Evolutionary conservation across 2,888 invertebrate genomes (phyloP), one percentile per base, ranked within the genome.

Genomic region (Torymus tubicola): DNA sequence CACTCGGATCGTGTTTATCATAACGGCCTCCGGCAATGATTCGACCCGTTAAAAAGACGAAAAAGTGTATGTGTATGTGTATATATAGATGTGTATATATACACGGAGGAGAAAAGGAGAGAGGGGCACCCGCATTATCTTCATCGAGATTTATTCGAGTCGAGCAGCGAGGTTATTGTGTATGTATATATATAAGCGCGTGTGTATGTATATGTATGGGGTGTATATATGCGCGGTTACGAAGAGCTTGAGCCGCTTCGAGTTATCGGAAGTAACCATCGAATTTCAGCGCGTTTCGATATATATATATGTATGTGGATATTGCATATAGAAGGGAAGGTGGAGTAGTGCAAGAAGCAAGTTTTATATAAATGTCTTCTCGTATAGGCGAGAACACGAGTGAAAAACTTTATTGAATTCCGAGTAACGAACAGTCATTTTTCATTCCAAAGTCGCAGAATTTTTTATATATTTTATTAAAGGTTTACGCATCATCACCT

Each of bases 101-200:
- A 55, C 10, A 63, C 52, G 24, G 18, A 2, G 50, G 16, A 69
- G 21, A 21, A 57, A n/a, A n/a, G 12, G 55, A 16, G 52, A 61
- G 18, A 53, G 61, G 13, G 63, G 71, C 21, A 65, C 67, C 61
- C 70, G 75, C 68, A 75, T 78, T 81, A 81, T 75, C 78, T 81
- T 52, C 75, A 75, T 75, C 71, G 71, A 78, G 81, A 81, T 78
- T 81, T 81, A 78, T 81, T 75, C 67, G 18, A 0, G 42, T 16
- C 55, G 57, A 14, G 63, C 18, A 18, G 14, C 42, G 52, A 2
- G 10, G 50, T 16, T 31, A 31, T 4, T 31, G 52, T 18, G 8
- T 55, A 55, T 50, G 55, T 18, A 58, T 42, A 12, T 14, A 21
- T 50, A 71, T 13, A 21, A 14, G 2, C 11, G 24, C 53, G n/a